A percentile compares a stretch with the other conserved stretches of the same genome.
phyloP scores from a whole-genome alignment of 2,888 invertebrate species.

The Teleiodes luculella region DNA sequence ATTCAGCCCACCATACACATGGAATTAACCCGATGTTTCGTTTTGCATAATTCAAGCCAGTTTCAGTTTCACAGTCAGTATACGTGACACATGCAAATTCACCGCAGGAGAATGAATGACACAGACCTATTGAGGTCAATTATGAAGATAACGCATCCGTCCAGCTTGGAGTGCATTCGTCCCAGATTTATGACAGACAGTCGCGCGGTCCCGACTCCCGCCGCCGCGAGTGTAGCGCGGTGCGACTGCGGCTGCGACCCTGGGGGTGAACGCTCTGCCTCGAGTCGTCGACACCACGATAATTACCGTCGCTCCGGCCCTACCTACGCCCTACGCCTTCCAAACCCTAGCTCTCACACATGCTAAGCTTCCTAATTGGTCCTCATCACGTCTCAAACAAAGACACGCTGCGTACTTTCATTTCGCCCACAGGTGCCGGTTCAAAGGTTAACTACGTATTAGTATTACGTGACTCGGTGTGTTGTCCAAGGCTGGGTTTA shows the following conservation, averaged over 20 bases:
- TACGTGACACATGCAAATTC: slow-evolving; percentile 10
- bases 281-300: slow-evolving; percentile 75
- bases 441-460: slow-evolving; percentile 23
- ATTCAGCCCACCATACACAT: no score
- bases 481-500: slow-evolving; percentile 41
- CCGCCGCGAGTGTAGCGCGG: slow-evolving; percentile 53
- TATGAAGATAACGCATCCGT: slow-evolving; percentile 18
- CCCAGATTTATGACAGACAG: slow-evolving; percentile 60
- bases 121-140: slow-evolving; percentile 24
- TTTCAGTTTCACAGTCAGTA: slow-evolving; percentile 10
- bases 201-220: slow-evolving; percentile 46
- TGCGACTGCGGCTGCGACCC: slow-evolving; percentile 46
- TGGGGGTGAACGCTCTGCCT: slow-evolving; percentile 73
- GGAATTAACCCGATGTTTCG: no score
- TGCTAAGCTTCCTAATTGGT: slow-evolving; percentile 44
- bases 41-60: no score
- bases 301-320: slow-evolving; percentile 67
- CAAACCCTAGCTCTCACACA: slow-evolving; percentile 28
- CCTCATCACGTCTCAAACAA: slow-evolving; percentile 31
- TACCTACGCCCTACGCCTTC: slow-evolving; percentile 48
- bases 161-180: slow-evolving; percentile 30
- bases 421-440: slow-evolving; percentile 6
- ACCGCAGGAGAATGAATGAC: slow-evolving; percentile 12
- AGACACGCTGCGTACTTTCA: background rate
- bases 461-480: slow-evolving; percentile 45